Percentiles rank a stretch among this genome's conserved stretches.
Evolutionary conservation across 2,113 vertebrate species (phyloP).

Genomic region (Malurus cyaneus): DNA sequence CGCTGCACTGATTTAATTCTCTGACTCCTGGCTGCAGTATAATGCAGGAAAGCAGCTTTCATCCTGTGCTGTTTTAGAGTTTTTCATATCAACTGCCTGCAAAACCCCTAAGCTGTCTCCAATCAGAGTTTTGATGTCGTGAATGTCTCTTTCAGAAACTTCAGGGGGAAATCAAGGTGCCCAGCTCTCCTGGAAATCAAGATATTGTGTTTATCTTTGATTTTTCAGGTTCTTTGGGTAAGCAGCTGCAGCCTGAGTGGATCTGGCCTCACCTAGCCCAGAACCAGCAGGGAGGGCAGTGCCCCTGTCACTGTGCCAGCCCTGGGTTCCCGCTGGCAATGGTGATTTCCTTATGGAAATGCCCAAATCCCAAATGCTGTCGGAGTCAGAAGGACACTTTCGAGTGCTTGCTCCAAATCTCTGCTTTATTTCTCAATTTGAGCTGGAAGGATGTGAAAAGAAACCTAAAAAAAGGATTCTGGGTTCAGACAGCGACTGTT

Average conservation of each 20-base stretch:
- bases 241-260: not conserved
- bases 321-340: not conserved
- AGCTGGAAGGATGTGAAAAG: not conserved
- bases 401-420: not conserved
- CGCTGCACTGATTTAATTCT: not conserved
- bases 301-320: not conserved
- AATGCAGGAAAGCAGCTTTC: not conserved
- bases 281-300: not conserved
- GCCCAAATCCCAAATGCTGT: not conserved
- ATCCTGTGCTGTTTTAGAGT: not conserved
- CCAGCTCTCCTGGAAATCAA: not conserved
- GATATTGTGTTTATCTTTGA: not conserved
- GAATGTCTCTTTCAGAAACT: not conserved
- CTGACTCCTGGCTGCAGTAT: not conserved
- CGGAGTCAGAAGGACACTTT: fast-evolving
- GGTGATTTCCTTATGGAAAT: not conserved
- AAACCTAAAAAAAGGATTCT: not conserved
- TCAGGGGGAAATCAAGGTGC: not conserved
- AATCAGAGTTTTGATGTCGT: not conserved
- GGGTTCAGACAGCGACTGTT: not conserved
- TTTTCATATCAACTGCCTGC: not conserved
- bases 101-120: not conserved
- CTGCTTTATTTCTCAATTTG: not conserved
- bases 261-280: not conserved
- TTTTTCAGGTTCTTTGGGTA: not conserved